Base-by-base conservation (phyloP, 2,888 invertebrate species). In the Resseliella maxima region DNA sequence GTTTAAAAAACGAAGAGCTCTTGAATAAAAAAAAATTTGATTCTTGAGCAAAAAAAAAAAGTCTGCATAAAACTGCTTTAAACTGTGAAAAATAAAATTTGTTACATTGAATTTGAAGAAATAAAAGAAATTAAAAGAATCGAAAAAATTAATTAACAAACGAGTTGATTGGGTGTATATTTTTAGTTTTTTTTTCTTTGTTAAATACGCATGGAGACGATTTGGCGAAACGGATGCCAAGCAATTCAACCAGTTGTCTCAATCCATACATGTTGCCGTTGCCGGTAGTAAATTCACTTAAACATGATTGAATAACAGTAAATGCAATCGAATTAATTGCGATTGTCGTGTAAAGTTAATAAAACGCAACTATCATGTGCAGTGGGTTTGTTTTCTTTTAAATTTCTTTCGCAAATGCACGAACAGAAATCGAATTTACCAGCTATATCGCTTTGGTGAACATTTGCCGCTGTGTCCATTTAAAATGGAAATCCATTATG, bases 391-490 rank as follows among this genome's bases (percentile, higher is more conserved):
- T 12, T 72, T 72, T 72, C 27, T 72, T 72, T 72, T 15, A 24
- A 72, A 15, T 72, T n/a, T n/a, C n/a, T n/a, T n/a, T n/a, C n/a
- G 31, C 31, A 35, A 59, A n/a, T n/a, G 10, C 3, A 6, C 6
- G n/a, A 59, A 59, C 15, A 31, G 31, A 72, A 72, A 72, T 72
- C 72, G 72, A 72, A 72, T 72, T 72, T 72, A 72, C 46, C 2
- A 18, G 18, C 8, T 50, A 50, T 50, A 18, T 50, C 15, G 18
- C 18, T 41, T 41, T 41, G 41, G 46, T 50, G 46, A 50, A 8
- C n/a, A n/a, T 50, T 50, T 8, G 18, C 12, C 21, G 50, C 21
- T 18, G 50, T 3, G 21, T 15, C 50, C 50, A 50, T 50, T 50
- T 18, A 15, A 35, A 59, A 3, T 41, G 41, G 18, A 50, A 59